Percentiles rank a stretch among this genome's conserved stretches.
These are phyloP conservation scores for Nesogale talazaci DNA, from an alignment of 2,113 vertebrate genomes.

Conservation along the genomic window DNA sequence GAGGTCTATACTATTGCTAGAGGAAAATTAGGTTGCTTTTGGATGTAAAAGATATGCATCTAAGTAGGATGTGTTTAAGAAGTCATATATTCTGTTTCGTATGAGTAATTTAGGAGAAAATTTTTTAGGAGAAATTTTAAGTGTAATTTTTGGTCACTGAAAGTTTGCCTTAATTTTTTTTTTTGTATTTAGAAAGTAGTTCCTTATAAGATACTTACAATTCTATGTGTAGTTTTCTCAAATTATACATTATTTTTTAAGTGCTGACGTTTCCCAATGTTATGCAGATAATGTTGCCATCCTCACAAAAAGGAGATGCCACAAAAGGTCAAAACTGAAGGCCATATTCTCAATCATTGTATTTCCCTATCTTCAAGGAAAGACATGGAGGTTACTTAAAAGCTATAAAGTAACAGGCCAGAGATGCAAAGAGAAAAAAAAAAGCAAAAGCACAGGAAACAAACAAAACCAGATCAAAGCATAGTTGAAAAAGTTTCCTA, in stretches of 20 bases:
- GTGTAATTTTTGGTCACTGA: slow-evolving; percentile 17
- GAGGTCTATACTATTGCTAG: not conserved
- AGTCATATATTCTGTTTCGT: not conserved
- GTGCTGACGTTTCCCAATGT: not conserved
- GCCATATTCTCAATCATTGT: not conserved
- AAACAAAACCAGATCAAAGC: too few relatives aligned
- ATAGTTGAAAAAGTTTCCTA: not conserved
- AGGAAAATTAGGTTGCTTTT: not conserved
- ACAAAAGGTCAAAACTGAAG: not conserved
- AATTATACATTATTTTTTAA: not conserved
- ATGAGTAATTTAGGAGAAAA: not conserved
- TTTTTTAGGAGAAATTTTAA: slow-evolving; percentile 20
- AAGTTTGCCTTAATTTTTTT: not conserved
- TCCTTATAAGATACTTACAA: not conserved
- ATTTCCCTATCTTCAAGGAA: not conserved
- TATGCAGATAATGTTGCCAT: not conserved
- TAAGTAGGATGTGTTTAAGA: not conserved
- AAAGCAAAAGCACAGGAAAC: not conserved
- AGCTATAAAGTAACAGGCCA: not conserved
- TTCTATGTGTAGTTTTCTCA: not conserved
- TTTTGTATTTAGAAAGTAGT: not conserved
- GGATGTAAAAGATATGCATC: not conserved
- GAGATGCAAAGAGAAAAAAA: not conserved
- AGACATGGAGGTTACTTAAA: not conserved
- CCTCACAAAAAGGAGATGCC: not conserved